Evolutionary conservation across 1,140 invertebrate species (phyloP).

Genomic region (Conus ventricosus): DNA sequence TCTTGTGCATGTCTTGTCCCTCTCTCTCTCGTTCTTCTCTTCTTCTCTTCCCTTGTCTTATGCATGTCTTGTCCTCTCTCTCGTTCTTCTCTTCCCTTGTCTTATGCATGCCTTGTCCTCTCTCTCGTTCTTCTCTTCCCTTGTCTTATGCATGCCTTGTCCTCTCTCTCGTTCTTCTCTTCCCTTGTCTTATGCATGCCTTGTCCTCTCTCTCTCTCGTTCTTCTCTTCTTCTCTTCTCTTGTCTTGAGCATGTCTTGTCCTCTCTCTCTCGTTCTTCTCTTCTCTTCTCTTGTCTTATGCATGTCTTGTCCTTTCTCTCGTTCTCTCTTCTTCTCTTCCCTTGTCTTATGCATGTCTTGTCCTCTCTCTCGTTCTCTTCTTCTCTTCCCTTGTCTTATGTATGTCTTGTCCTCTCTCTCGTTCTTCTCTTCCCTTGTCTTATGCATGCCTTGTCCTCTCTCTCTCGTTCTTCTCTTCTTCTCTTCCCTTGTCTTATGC

Average conservation of each 20-base stretch:
- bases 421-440: too few species aligned
- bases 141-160: background rate
- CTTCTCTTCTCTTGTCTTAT: background rate
- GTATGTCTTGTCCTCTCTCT: background rate
- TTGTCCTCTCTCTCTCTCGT: too few species aligned
- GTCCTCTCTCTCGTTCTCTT: background rate
- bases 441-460: too few species aligned
- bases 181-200: too few species aligned
- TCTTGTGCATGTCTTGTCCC: background rate
- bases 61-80: background rate
- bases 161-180: too few species aligned
- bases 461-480: background rate
- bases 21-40: background rate
- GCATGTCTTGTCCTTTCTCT: background rate
- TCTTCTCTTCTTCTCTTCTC: background rate
- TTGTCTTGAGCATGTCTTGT: background rate
- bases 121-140: background rate
- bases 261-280: background rate
- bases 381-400: background rate
- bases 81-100: too few species aligned
- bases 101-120: too few species aligned
- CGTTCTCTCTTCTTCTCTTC: too few species aligned
- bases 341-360: too few species aligned
- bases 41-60: background rate
- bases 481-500: background rate